These are phyloP conservation scores for Hemiscyllium ocellatum DNA, from an alignment of 2,113 vertebrate genomes.

Conservation along the genomic window DNA sequence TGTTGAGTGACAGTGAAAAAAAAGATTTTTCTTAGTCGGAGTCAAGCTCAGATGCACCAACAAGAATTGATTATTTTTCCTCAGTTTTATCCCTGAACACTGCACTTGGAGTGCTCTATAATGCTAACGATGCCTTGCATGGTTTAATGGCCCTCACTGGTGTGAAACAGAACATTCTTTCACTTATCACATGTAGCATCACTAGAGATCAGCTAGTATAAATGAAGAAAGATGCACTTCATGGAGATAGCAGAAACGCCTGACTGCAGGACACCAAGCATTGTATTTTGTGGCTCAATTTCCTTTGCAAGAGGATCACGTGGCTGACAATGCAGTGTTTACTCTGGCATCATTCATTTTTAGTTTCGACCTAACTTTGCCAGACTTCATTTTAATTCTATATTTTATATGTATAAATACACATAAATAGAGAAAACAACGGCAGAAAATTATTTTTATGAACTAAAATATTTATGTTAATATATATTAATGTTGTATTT, in stretches of 20 bases:
- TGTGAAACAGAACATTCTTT: not conserved
- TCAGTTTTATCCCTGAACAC: not conserved
- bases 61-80: not conserved
- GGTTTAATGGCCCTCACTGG: not conserved
- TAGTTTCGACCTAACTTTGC: not conserved
- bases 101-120: not conserved
- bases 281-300: not conserved
- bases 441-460: not conserved
- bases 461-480: conserved; percentile 29
- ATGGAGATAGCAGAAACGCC: not conserved
- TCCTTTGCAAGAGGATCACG: not conserved
- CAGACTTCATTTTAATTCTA: not conserved
- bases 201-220: not conserved
- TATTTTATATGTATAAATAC: not conserved
- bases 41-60: not conserved
- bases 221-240: not conserved
- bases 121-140: not conserved
- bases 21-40: not conserved
- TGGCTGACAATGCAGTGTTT: not conserved
- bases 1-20: not conserved
- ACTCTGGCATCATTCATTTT: not conserved
- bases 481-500: conserved; percentile 33
- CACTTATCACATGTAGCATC: not conserved
- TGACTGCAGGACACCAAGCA: too few species aligned
- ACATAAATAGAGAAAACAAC: not conserved